Percentiles rank a stretch among this genome's conserved stretches.
Conservation (phyloP, 64 coral and sea anemone genomes). For the Pocillopora damicornis region DNA sequence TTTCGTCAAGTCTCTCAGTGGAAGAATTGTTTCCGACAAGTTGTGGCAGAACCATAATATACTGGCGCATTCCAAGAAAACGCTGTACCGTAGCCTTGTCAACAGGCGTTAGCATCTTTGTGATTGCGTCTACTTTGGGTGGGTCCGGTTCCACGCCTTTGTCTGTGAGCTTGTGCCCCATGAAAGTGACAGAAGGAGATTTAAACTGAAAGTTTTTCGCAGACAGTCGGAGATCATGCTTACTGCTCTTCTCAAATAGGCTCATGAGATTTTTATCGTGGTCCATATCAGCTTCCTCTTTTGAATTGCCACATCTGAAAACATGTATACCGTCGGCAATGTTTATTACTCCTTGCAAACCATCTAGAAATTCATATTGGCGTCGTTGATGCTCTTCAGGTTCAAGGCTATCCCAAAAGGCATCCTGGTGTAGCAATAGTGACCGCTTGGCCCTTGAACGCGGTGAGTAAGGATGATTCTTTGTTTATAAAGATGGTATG, state of each 20-base stretch:
- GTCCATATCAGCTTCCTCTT: conserved; percentile 43
- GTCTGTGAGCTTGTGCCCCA: conserved; percentile 4
- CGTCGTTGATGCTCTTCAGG: too few relatives aligned
- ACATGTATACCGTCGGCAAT: conserved; percentile 53
- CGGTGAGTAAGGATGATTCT: conserved; percentile 4
- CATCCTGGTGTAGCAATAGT: conserved; percentile 18
- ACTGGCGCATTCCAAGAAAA: neutral
- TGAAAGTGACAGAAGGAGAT: neutral
- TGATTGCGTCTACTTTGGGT: too few relatives aligned
- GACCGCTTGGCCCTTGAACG: conserved; percentile 36
- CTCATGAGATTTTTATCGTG: conserved; percentile 24
- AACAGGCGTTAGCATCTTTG: too few relatives aligned
- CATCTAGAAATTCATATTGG: conserved; percentile 50
- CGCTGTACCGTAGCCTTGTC: neutral
- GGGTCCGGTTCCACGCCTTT: too few relatives aligned
- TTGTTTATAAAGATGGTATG: neutral
- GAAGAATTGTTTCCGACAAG: conserved; percentile 4
- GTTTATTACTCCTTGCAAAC: conserved; percentile 46
- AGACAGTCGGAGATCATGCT: neutral
- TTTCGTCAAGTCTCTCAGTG: too few relatives aligned
- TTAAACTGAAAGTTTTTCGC: neutral
- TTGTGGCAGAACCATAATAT: neutral
- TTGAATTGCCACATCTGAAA: conserved; percentile 43
- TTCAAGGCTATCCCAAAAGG: conserved; percentile 51
- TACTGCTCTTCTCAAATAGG: conserved; percentile 9